Percentiles rank a stretch among this genome's conserved stretches.
phyloP scores from a whole-genome alignment of 2,888 invertebrate species.

The Papilio protenor region DNA sequence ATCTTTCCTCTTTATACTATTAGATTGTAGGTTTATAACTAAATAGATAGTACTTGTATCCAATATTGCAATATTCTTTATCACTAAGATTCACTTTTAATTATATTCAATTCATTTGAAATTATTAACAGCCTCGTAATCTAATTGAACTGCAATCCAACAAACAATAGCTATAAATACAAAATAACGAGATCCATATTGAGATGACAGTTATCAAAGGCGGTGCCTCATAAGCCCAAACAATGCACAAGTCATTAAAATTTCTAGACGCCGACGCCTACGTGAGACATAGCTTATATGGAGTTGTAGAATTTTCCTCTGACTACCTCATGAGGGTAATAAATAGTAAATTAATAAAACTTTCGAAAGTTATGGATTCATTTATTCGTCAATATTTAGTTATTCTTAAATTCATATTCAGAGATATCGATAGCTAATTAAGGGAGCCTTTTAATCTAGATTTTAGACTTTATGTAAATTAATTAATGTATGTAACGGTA shows the following conservation, averaged over 20 bases:
- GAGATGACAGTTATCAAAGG: conserved; percentile 29
- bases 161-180: conserved; percentile 38
- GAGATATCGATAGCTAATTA: too few species aligned
- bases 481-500: too few species aligned
- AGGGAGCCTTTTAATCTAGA: too few species aligned
- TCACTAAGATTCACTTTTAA: conserved; percentile 14
- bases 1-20: too few species aligned
- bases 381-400: background rate
- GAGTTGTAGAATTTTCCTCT: conserved; percentile 22
- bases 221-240: conserved; percentile 29
- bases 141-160: conserved; percentile 5
- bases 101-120: background rate
- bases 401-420: too few species aligned
- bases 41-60: background rate
- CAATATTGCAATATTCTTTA: background rate
- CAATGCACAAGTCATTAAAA: conserved; percentile 42
- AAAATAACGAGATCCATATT: conserved; percentile 34
- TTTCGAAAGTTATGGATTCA: background rate
- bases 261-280: conserved; percentile 19
- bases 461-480: too few species aligned
- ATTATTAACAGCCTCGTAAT: background rate
- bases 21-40: background rate
- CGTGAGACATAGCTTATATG: conserved; percentile 25
- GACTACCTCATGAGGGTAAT: background rate
- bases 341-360: background rate